Base-by-base conservation (phyloP, 2,113 vertebrate genomes). In the Sitta europaea region DNA sequence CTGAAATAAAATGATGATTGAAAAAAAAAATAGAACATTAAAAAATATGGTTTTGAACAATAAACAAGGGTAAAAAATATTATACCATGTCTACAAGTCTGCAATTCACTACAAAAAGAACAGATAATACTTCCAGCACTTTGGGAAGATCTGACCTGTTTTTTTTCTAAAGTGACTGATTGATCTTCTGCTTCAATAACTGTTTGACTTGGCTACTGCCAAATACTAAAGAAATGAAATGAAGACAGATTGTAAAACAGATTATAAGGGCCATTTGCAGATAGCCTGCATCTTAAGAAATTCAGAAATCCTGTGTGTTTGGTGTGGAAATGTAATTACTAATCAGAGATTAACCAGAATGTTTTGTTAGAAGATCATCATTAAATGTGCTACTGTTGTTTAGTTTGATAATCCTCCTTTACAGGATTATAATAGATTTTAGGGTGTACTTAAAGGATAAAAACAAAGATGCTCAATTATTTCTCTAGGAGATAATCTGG, bases 331-430 rank as follows among this genome's bases (percentile, higher is more conserved):
- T 62, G 31, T 48, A 83, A 91, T 77, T 40, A 28, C 25, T 79
- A 84, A 87, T 88, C 66, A 94, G 50, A 90, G 85, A 90, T 93
- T 90, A 93, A 38, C 51, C 63, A 76, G 47, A 87, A 91, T 63
- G 51, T 47, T 95, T 88, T 90, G 33, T 92, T 91, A 90, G 77
- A 21, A 85, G 78, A 85, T 76, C 80, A 85, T 78, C 61, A 87
- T 96, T 91, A 96, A 94, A 91, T 35, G 62, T 29, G 28, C 3
- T 87, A 86, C 89, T 91, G 7, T 86, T 92, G 27, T 92, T 85
- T 68, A 85, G 70, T 84, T 91, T 82, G 78, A 94, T 85, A 87
- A 96, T 87, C 61, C 40, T 77, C 48, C 42, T 89, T 82, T 91
- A 68, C 15, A 62, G 42, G 48, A 90, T 91, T 89, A 78, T 50